Percentiles rank a stretch among this genome's conserved stretches.
Evolutionary conservation across 1,140 invertebrate species (phyloP).

Genomic region (Saccostrea cuccullata): DNA sequence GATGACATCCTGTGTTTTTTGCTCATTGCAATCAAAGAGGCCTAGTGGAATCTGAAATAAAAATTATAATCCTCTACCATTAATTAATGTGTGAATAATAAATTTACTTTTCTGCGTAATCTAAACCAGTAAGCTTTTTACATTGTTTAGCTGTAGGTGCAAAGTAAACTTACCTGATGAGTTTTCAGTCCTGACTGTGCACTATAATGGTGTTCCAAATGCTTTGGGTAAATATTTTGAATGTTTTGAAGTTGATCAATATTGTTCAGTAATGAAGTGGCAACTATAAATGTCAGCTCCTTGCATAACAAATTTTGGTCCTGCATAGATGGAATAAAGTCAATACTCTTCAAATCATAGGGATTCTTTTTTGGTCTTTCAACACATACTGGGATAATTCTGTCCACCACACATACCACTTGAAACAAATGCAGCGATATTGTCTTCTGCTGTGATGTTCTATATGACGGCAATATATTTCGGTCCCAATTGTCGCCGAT

Average conservation of each 20-base stretch:
- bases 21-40: too few relatives aligned
- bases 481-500: slow-evolving; percentile 39
- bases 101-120: too few relatives aligned
- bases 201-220: slow-evolving; percentile 9
- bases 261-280: slow-evolving; percentile 15
- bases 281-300: not conserved
- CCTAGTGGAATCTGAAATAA: too few relatives aligned
- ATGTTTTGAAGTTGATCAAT: slow-evolving; percentile 35
- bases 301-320: not conserved
- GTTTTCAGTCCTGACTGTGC: not conserved
- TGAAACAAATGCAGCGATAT: slow-evolving; percentile 41
- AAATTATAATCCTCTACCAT: too few relatives aligned
- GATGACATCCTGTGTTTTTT: too few relatives aligned
- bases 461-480: slow-evolving; percentile 35
- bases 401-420: slow-evolving; percentile 5
- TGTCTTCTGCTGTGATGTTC: slow-evolving; percentile 40
- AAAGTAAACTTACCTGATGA: slow-evolving; percentile 20
- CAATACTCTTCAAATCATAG: not conserved
- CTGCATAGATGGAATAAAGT: not conserved
- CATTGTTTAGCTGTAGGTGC: slow-evolving; percentile 27
- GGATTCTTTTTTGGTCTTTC: not conserved
- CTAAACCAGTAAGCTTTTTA: not conserved
- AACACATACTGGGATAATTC: not conserved
- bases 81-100: too few relatives aligned
- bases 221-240: not conserved